Conservation (phyloP, 2,113 vertebrate species). For the Gopherus flavomarginatus region DNA sequence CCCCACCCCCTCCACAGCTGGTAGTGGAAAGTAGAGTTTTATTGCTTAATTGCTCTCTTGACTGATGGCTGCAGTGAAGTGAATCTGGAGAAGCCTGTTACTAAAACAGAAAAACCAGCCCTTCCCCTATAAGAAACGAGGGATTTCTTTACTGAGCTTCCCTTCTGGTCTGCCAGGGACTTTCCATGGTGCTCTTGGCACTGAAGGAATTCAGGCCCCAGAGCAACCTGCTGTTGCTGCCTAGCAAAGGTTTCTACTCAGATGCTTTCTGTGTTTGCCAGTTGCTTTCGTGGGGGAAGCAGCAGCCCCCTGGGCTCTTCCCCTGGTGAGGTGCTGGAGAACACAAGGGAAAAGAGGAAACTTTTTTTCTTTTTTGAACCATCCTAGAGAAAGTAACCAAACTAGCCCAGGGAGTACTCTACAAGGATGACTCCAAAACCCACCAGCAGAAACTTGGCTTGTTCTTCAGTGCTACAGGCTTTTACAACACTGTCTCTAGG, state of each 20-base stretch:
- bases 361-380: background rate
- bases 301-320: background rate
- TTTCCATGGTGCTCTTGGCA: background rate
- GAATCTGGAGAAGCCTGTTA: background rate
- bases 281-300: background rate
- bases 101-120: background rate
- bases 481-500: background rate
- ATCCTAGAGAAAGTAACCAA: background rate
- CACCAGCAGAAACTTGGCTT: background rate
- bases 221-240: accelerated
- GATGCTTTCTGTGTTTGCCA: background rate
- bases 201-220: background rate
- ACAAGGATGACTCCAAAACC: background rate
- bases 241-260: background rate
- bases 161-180: background rate
- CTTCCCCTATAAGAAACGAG: background rate
- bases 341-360: background rate
- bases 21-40: background rate
- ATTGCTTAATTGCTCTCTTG: background rate
- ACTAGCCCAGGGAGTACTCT: background rate
- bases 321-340: background rate
- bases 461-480: background rate
- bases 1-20: background rate
- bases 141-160: background rate
- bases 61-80: background rate